Percentiles rank a stretch among this genome's conserved stretches.
phyloP scores from a whole-genome alignment of 2,113 vertebrate species.

The Lasiurus cinereus region DNA sequence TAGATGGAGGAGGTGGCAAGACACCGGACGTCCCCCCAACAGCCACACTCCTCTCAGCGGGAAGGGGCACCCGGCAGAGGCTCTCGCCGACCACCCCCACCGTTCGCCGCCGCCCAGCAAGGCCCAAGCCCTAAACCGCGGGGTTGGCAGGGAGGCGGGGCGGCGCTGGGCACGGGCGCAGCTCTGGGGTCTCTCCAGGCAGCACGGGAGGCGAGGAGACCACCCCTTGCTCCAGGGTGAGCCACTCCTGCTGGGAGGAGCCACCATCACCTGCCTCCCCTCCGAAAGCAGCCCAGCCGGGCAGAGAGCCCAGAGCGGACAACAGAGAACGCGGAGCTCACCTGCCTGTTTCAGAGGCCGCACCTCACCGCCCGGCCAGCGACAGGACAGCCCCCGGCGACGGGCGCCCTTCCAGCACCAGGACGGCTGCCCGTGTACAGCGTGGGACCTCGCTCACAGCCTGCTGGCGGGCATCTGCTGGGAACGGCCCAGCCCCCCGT shows the following conservation, averaged over 20 bases:
- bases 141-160: too few relatives aligned
- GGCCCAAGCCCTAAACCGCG: background rate
- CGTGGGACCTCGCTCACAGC: background rate
- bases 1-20: accelerated
- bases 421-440: background rate
- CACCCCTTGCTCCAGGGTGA: too few relatives aligned
- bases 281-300: background rate
- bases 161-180: accelerated
- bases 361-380: background rate
- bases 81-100: background rate
- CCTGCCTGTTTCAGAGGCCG: background rate
- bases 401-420: background rate
- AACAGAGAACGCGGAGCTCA: background rate
- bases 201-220: background rate
- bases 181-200: background rate
- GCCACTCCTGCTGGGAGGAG: background rate
- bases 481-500: background rate
- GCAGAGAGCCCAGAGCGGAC: background rate
- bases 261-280: background rate
- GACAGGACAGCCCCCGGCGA: background rate
- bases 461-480: background rate
- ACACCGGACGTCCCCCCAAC: background rate
- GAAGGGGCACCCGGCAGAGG: background rate
- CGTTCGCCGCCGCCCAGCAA: accelerated
- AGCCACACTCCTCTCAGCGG: background rate